A percentile compares a stretch with the other conserved stretches of the same genome.
These are phyloP conservation scores for Xestoiulus laeticollis DNA, from an alignment of 2,888 invertebrate species.

Conservation along the genomic window DNA sequence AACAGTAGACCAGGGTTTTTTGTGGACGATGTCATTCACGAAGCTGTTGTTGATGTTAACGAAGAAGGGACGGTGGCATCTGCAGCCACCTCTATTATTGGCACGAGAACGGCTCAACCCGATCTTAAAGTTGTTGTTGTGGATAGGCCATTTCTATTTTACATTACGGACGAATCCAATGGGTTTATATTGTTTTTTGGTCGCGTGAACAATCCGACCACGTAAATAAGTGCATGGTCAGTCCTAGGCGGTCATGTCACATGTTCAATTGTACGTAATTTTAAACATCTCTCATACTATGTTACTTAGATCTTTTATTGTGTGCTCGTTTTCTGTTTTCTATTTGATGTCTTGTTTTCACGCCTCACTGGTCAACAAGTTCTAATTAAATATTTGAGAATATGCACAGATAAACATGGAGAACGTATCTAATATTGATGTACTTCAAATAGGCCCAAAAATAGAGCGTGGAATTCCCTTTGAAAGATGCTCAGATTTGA, in stretches of 20 bases:
- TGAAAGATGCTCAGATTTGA: too few species aligned
- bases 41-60: slow-evolving; percentile 45
- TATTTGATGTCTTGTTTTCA: too few species aligned
- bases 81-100: slow-evolving; percentile 47
- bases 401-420: background rate
- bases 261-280: background rate
- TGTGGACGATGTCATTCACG: slow-evolving; percentile 51
- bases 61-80: slow-evolving; percentile 48
- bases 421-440: too few species aligned
- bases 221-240: background rate
- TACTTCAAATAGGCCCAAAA: too few species aligned
- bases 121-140: background rate
- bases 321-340: background rate
- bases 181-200: slow-evolving; percentile 46
- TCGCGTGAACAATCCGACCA: slow-evolving; percentile 36
- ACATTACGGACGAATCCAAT: slow-evolving; percentile 48
- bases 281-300: background rate
- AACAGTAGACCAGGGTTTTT: slow-evolving; percentile 45
- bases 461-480: too few species aligned
- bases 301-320: background rate
- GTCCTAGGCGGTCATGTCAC: background rate
- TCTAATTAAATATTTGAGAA: background rate
- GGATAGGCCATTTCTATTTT: slow-evolving; percentile 49
- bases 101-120: slow-evolving; percentile 11
- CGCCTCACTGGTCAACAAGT: too few species aligned